A percentile compares a stretch with the other conserved stretches of the same genome.
Evolutionary conservation across 2,113 vertebrate species (phyloP).

Genomic region (Pomatorhinus ruficollis): DNA sequence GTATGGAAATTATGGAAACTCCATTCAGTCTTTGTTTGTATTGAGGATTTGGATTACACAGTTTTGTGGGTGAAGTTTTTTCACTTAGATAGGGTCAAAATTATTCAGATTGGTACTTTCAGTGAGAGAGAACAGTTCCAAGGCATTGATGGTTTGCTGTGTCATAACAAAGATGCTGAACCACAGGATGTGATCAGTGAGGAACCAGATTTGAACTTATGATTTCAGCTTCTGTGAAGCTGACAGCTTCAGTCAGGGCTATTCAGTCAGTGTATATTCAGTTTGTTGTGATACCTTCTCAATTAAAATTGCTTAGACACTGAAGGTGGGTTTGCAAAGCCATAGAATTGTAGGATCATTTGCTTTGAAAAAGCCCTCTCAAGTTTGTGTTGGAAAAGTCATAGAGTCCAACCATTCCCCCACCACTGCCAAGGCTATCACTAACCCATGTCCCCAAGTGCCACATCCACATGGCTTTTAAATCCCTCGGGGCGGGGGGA

Average conservation of each 20-base stretch:
- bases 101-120: neutral
- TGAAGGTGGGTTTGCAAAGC: neutral
- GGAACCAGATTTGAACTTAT: neutral
- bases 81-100: neutral
- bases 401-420: neutral
- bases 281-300: neutral
- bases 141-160: neutral
- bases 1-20: neutral
- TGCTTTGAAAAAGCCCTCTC: neutral
- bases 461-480: rapidly evolving
- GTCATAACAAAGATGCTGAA: neutral
- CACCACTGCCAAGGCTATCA: neutral
- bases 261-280: neutral
- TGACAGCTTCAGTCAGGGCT: neutral
- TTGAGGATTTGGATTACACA: neutral
- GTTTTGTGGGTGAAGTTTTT: neutral
- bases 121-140: neutral
- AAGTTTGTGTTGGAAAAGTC: neutral
- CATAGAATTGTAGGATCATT: neutral
- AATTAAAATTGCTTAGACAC: neutral
- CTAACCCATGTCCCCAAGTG: no score
- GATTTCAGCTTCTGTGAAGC: neutral
- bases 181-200: neutral
- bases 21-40: neutral
- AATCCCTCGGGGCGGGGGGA: neutral